Conservation (phyloP, 2,113 vertebrate species). For the Mustelus asterias region DNA sequence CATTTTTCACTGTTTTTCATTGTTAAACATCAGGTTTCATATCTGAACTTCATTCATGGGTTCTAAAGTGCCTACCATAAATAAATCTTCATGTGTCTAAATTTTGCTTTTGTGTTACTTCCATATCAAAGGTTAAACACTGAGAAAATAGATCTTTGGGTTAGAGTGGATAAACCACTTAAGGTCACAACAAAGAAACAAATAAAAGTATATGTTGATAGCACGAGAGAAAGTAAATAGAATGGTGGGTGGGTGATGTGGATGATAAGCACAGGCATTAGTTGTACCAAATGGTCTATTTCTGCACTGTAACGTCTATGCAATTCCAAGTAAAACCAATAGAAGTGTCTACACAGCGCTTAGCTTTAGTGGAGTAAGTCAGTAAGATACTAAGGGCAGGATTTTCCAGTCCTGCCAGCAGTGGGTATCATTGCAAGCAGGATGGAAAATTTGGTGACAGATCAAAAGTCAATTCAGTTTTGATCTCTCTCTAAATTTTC, state of each 20-base stretch:
- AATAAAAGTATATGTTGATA: neutral
- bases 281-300: neutral
- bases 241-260: neutral
- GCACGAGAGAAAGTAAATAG: neutral
- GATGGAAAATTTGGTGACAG: too few species aligned
- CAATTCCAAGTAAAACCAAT: neutral
- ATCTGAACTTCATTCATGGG: neutral
- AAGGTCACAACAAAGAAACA: neutral
- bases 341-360: neutral
- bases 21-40: neutral
- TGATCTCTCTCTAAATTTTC: too few species aligned
- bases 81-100: neutral
- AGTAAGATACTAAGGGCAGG: neutral
- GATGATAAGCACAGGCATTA: neutral
- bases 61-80: neutral
- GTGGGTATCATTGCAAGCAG: too few species aligned
- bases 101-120: neutral
- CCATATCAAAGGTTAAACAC: neutral
- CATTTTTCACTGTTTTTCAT: slow-evolving; percentile 40
- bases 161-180: neutral
- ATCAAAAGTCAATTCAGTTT: too few species aligned
- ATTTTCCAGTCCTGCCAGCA: too few species aligned
- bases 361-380: neutral
- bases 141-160: neutral
- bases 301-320: neutral